Percentiles rank a stretch among this genome's conserved stretches.
Evolutionary conservation across 2,113 vertebrate species (phyloP).

Genomic region (Vicugna pacos): DNA sequence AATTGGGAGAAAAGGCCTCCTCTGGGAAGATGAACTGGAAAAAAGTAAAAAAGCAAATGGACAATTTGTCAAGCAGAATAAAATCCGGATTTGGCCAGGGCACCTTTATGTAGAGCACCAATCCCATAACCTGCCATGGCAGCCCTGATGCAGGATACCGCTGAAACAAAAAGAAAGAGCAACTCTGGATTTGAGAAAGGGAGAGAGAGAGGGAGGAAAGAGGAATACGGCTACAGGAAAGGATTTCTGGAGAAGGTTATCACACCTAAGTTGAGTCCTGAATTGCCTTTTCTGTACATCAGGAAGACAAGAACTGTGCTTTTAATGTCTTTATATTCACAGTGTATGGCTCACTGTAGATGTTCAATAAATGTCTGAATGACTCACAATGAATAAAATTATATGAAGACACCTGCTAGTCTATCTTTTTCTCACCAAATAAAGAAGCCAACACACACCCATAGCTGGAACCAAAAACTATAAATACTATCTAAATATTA

Average conservation of each 20-base stretch:
- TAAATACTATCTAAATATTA: constrained; percentile 42
- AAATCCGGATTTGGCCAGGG: background rate
- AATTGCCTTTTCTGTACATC: background rate
- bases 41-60: background rate
- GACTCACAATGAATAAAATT: constrained; percentile 38
- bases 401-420: background rate
- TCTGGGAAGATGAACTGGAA: background rate
- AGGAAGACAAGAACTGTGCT: constrained; percentile 29
- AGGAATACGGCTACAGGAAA: background rate
- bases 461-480: background rate
- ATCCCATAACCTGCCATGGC: background rate
- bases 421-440: constrained; percentile 15
- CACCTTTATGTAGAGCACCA: background rate
- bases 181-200: background rate
- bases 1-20: background rate
- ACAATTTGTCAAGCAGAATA: background rate
- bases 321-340: constrained; percentile 24
- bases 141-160: background rate
- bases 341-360: background rate
- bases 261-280: background rate
- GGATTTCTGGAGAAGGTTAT: background rate
- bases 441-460: background rate
- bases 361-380: constrained; percentile 16
- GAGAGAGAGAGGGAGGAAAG: background rate
- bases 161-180: constrained; percentile 40